Conservation (phyloP, 2,888 invertebrate genomes). For the Alloplasta piceator region DNA sequence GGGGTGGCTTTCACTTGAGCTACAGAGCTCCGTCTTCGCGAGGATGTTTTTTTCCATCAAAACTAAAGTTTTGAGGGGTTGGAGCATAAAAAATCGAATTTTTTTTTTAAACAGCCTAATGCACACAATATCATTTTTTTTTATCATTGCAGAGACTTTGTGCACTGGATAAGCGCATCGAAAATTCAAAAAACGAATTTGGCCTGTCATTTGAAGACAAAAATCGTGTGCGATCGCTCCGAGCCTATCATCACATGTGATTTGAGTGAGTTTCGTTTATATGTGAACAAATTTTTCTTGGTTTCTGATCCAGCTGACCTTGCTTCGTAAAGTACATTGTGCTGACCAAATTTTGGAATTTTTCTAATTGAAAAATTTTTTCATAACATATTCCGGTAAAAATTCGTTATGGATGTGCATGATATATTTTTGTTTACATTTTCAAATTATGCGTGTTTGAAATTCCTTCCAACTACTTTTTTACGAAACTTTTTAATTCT, state of each 20-base stretch:
- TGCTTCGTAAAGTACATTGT: neutral
- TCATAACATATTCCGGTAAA: no score
- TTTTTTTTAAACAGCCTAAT: no score
- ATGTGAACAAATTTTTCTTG: neutral
- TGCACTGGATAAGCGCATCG: slow-evolving; percentile 88
- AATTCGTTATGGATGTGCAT: no score
- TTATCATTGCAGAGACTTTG: slow-evolving; percentile 87
- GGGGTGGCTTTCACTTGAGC: no score
- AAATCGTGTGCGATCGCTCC: slow-evolving; percentile 91
- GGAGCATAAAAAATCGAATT: no score
- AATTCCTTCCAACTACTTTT: no score
- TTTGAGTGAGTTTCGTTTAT: slow-evolving; percentile 82
- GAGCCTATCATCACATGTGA: slow-evolving; percentile 88
- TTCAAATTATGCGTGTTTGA: no score
- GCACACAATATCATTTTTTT: slow-evolving; percentile 20
- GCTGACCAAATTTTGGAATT: neutral
- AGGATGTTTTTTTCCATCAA: no score
- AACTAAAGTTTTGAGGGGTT: no score
- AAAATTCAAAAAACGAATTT: slow-evolving; percentile 90
- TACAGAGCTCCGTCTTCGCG: no score
- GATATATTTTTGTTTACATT: no score
- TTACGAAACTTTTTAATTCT: no score
- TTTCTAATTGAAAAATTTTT: neutral
- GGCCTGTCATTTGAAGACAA: slow-evolving; percentile 89
- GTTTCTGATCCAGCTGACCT: neutral